phyloP scores from a whole-genome alignment of 1,140 invertebrate species.

The Caerostris extrusa region DNA sequence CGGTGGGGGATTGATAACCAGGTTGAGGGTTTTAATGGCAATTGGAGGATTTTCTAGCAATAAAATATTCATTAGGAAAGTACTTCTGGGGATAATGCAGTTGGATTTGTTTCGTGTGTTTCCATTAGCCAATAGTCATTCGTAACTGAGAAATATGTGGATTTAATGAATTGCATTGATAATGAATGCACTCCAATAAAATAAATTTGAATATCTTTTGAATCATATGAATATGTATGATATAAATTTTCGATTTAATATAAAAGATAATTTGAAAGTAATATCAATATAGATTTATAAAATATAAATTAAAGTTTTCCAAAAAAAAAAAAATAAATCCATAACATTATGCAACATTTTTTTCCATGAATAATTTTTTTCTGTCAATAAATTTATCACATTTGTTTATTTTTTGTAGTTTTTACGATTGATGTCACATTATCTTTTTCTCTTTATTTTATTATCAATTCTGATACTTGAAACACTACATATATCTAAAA shows the following conservation, averaged over 20 bases:
- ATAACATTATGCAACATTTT: too few species aligned
- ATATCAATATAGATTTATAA: too few species aligned
- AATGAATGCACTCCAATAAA: not conserved
- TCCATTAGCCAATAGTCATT: slow-evolving; percentile 20
- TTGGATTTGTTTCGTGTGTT: slow-evolving; percentile 3
- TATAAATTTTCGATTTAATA: not conserved
- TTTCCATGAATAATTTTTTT: too few species aligned
- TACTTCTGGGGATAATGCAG: slow-evolving; percentile 2
- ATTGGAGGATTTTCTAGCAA: not conserved
- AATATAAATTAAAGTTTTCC: too few species aligned
- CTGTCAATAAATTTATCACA: too few species aligned
- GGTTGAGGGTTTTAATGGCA: not conserved
- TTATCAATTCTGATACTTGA: too few species aligned
- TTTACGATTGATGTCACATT: too few species aligned
- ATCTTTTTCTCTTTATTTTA: too few species aligned
- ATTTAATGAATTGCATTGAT: not conserved
- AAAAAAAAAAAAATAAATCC: too few species aligned
- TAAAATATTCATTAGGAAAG: slow-evolving; percentile 45
- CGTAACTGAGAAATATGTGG: not conserved
- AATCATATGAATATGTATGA: not conserved
- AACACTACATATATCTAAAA: too few species aligned
- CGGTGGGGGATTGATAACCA: slow-evolving; percentile 16
- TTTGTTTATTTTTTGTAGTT: too few species aligned
- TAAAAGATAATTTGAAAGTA: not conserved
- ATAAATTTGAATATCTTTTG: not conserved